Conservation (phyloP, 2,797 vertebrate genomes). For the Phoxinus dragarum region DNA sequence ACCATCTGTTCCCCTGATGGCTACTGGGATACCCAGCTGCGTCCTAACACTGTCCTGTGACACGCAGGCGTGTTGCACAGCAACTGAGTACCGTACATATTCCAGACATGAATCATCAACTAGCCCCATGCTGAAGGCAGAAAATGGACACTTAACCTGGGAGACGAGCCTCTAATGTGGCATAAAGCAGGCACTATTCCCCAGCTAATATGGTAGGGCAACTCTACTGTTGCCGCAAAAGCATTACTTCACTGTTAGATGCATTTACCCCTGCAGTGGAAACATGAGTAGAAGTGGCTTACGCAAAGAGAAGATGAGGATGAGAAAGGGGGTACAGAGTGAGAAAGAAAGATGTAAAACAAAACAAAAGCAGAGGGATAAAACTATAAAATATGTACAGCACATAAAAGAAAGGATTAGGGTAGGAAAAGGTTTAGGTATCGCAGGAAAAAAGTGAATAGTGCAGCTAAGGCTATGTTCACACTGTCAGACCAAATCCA, state of each 20-base stretch:
- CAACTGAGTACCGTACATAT: conserved; percentile 62
- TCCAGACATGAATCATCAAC: conserved; percentile 65
- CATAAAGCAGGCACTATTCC: conserved; percentile 68
- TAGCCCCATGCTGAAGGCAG: conserved; percentile 58
- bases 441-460: not conserved
- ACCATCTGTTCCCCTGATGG: conserved; percentile 37
- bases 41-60: conserved; percentile 22
- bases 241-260: conserved; percentile 71
- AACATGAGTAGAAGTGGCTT: conserved; percentile 56
- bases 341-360: conserved; percentile 10
- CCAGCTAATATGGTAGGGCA: conserved; percentile 61
- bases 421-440: not conserved
- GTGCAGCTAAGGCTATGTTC: too few relatives aligned
- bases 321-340: not conserved
- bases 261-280: conserved; percentile 48
- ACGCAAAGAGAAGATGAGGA: conserved; percentile 31
- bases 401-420: not conserved
- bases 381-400: not conserved
- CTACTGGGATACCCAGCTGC: conserved; percentile 26
- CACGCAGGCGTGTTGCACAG: conserved; percentile 55
- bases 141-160: conserved; percentile 73
- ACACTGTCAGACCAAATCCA: not conserved
- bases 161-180: conserved; percentile 77
- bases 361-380: not conserved
- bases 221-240: conserved; percentile 57